Evolutionary conservation across 1,140 invertebrate species (phyloP).

Genomic region (Parapsyche elsis): DNA sequence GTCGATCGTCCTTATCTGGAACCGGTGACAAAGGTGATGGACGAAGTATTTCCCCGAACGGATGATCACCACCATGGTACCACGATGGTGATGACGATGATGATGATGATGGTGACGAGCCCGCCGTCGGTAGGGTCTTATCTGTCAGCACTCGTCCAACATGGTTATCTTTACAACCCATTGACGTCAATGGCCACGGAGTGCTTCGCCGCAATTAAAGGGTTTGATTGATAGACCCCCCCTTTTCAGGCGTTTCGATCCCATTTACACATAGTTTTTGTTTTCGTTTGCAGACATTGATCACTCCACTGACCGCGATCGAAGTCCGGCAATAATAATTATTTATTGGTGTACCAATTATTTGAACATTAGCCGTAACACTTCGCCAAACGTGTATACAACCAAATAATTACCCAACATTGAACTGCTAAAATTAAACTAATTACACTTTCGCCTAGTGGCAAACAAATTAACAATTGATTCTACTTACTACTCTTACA

Average conservation of each 20-base stretch:
- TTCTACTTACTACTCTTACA: no score
- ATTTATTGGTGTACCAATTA: neutral
- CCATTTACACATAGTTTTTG: neutral
- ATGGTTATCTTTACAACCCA: constrained; percentile 35
- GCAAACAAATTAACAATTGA: neutral
- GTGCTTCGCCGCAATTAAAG: constrained; percentile 31
- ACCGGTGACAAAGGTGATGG: neutral
- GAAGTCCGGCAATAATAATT: neutral
- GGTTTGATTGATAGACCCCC: constrained; percentile 31
- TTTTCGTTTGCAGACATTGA: neutral
- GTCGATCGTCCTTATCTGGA: constrained; percentile 1
- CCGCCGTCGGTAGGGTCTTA: neutral
- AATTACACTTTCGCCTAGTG: neutral
- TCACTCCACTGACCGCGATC: neutral
- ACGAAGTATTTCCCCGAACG: neutral
- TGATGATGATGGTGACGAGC: neutral
- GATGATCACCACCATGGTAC: neutral
- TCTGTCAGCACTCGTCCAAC: neutral
- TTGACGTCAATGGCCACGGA: constrained; percentile 34
- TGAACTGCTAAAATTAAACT: neutral
- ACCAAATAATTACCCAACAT: neutral
- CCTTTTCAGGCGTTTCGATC: neutral
- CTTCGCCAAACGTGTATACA: neutral
- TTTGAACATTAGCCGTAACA: constrained; percentile 24
- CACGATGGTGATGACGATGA: constrained; percentile 11